Evolutionary conservation across 2,888 invertebrate species (phyloP).

Genomic region (Diplazon laetatorius): DNA sequence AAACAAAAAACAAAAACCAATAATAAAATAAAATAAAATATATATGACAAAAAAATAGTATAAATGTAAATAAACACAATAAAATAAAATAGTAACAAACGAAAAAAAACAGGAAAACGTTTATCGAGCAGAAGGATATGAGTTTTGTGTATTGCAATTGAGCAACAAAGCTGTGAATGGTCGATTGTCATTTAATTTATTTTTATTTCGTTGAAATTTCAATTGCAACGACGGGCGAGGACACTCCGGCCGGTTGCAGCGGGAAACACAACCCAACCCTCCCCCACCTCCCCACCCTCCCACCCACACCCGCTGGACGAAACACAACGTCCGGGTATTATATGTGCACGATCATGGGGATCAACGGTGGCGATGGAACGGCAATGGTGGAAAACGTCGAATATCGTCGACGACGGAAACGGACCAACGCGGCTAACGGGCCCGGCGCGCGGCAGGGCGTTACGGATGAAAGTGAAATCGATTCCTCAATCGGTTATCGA

Average conservation of each 20-base stretch:
- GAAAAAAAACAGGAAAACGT: not conserved
- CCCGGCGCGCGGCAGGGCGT: conserved; percentile 23
- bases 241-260: conserved; percentile 7
- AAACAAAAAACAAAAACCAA: no score
- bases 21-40: no score
- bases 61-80: no score
- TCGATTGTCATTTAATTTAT: not conserved
- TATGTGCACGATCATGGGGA: conserved; percentile 49
- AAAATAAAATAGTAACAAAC: no score
- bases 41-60: no score
- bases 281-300: no score
- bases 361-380: conserved; percentile 50
- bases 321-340: conserved; percentile 55
- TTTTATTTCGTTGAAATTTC: not conserved
- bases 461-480: conserved; percentile 64
- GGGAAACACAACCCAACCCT: no score
- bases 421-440: conserved; percentile 2
- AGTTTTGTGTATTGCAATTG: conserved; percentile 45
- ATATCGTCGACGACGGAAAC: conserved; percentile 38
- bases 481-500: conserved; percentile 63
- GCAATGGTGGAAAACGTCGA: conserved; percentile 33
- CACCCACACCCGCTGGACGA: conserved; percentile 12
- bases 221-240: conserved; percentile 30
- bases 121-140: conserved; percentile 31
- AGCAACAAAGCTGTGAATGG: conserved; percentile 41